phyloP scores from a whole-genome alignment of 2,888 invertebrate genomes.

The Xestoiulus laeticollis region DNA sequence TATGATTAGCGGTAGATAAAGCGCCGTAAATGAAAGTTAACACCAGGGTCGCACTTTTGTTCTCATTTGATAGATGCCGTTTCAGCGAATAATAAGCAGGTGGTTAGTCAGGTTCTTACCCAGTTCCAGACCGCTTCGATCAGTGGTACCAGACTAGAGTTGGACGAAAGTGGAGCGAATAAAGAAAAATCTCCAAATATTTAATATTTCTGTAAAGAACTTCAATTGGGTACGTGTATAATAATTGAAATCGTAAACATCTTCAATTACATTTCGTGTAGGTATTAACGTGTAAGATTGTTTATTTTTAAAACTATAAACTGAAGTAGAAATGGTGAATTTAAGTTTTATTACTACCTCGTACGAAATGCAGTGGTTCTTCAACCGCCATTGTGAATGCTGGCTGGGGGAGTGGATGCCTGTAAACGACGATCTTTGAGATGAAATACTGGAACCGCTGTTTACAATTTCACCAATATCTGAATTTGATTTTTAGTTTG shows the following conservation, averaged over 20 bases:
- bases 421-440: not conserved
- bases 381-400: constrained; percentile 5
- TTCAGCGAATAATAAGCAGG: not conserved
- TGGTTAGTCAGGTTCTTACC: not conserved
- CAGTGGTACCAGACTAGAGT: constrained; percentile 8
- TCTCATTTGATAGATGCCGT: not conserved
- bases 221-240: not conserved
- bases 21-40: not conserved
- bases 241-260: not conserved
- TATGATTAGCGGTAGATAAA: no score
- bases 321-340: not conserved
- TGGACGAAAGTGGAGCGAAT: not conserved
- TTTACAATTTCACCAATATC: not conserved
- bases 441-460: constrained; percentile 16
- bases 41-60: not conserved
- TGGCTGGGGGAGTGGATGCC: not conserved
- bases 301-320: not conserved
- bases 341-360: not conserved
- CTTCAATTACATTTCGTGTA: not conserved
- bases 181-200: not conserved
- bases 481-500: not conserved
- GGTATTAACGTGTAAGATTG: not conserved
- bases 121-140: not conserved
- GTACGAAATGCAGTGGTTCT: not conserved
- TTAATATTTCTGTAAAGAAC: not conserved